Evolutionary conservation across 2,113 vertebrate genomes (phyloP), one percentile per base, ranked within the genome.

Genomic region (Eurystomus gularis): DNA sequence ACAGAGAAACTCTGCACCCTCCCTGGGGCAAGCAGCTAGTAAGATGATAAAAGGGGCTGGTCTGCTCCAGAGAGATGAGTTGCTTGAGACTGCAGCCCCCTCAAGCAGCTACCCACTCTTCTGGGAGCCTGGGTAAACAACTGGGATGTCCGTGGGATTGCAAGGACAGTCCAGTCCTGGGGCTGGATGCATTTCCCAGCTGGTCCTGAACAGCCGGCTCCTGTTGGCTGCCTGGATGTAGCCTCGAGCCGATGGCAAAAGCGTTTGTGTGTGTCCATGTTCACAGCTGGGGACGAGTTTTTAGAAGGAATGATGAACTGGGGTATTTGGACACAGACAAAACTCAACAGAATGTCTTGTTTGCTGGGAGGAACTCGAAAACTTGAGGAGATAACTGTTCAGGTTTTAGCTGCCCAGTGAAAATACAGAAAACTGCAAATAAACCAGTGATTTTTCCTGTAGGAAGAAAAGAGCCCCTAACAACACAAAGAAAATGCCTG

Each of bases 401-500:
- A 70, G 42, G 79, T 76, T 90, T 93, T 87, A 68, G 39, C 51
- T 73, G 16, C 46, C 42, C 29, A 48, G n/a, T 9, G 29, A 86
- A 94, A 90, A 80, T 26, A 80, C 0, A 61, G 62, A 44, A 95
- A 91, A 66, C 40, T 7, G 35, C n/a, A 90, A 94, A 92, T 25
- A 90, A 90, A 94, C 20, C 15, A 33, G 26, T 51, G 35, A 21
- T 54, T 90, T 71, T 91, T 88, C 52, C 69, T 90, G 37, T 8
- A 68, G 33, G 42, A 79, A 68, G 39, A 66, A 81, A 48, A 66
- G 18, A 84, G 8, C 1, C 39, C 15, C 17, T 79, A 61, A 78
- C 26, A 94, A 64, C 51, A 72, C 82, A 87, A 90, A 82, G 33
- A 89, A 92, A 93, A 73, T 79, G 89, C 77, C 57, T 91, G 83